phyloP scores from a whole-genome alignment of 2,888 invertebrate genomes.

The Dicroscelio sp. region DNA sequence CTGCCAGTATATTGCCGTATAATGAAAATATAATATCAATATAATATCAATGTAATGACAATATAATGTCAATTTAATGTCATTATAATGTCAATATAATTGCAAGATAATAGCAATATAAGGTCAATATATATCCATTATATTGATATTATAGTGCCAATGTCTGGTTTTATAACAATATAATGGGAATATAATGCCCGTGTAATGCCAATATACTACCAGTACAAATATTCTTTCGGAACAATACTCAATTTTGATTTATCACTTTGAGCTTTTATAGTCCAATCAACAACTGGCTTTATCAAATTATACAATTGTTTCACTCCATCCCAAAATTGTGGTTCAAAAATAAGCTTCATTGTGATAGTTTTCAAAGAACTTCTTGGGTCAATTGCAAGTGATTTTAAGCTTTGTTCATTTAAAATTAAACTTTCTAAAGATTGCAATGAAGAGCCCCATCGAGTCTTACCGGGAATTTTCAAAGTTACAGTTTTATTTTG shows the following conservation, averaged over 20 bases:
- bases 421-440: conserved; percentile 82
- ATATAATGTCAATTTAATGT: too few relatives aligned
- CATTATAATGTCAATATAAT: too few relatives aligned
- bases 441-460: conserved; percentile 82
- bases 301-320: conserved; percentile 18
- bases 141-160: too few relatives aligned
- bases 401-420: conserved; percentile 83
- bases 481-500: conserved; percentile 53
- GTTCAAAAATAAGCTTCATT: conserved; percentile 49
- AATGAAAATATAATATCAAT: too few relatives aligned
- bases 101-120: too few relatives aligned
- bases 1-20: too few relatives aligned
- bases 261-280: not conserved
- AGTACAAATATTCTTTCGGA: too few relatives aligned
- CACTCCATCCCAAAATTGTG: conserved; percentile 48
- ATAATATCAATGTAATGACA: too few relatives aligned
- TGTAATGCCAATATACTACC: too few relatives aligned
- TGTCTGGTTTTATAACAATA: too few relatives aligned
- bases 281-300: not conserved
- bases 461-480: conserved; percentile 81
- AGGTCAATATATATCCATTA: too few relatives aligned
- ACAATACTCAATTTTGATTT: not conserved
- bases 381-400: conserved; percentile 76
- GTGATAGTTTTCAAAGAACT: conserved; percentile 7
- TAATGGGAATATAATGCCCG: too few relatives aligned